Evolutionary conservation across 2,797 vertebrate species (phyloP), one percentile per base, ranked within the genome.

Genomic region (Gouania willdenowi): DNA sequence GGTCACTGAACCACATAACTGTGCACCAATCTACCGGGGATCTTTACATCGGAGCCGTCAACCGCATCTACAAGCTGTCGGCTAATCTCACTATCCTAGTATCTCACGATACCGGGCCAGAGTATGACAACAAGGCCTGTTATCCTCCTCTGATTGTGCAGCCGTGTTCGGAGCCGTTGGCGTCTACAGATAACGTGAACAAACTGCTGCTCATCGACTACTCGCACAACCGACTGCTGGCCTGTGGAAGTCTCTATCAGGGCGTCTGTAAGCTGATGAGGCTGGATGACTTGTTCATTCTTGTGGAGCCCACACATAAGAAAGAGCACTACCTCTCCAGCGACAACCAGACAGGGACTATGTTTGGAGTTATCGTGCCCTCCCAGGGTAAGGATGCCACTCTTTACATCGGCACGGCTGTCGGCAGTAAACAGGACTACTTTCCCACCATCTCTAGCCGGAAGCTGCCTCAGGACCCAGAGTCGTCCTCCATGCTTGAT

Each of bases 241-340:
- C 95, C 4, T 99, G 95, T 0, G 97, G 97, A 28, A 98, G 97
- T 70, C 93, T 99, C 45, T 99, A 96, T 86, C 96, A 99, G 79
- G 97, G 97, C 0, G 92, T 99, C 18, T 99, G 97, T 83, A 98
- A 98, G 64, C 88, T 99, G 62, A 91, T 99, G 82, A 88, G 97
- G 25, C 84, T 98, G 19, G 94, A 97, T 0, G 97, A 98, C 77
- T 88, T 99, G 70, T 99, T 98, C 76, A 97, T 97, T 66, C 77
- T 99, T 5, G 95, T 95, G 29, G 97, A 99, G 71, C 97, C 94
- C 1, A 96, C 95, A 0, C 97, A 99, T 72, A 98, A 98, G 72
- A 98, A 99, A 77, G 95, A 99, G 71, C 97, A 99, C 62, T 99
- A 99, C 75, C 85, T 99, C 27, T 98, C 97, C 52, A 99, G 94